Percentiles rank a stretch among this genome's conserved stretches.
phyloP scores from a whole-genome alignment of 2,888 invertebrate species.

The Apamea anceps region DNA sequence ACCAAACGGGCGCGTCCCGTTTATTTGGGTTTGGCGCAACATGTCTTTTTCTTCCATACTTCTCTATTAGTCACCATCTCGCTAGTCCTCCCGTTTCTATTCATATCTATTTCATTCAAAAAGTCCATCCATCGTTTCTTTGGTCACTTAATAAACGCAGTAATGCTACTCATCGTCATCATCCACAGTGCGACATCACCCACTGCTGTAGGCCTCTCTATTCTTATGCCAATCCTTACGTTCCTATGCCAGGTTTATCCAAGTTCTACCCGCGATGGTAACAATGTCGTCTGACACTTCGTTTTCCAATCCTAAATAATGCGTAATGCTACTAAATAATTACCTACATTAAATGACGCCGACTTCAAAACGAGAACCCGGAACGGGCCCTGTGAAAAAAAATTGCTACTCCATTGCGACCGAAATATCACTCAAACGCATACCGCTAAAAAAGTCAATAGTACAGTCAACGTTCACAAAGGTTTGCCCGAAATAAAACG shows the following conservation, averaged over 20 bases:
- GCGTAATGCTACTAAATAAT: not conserved
- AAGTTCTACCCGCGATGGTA: too few relatives aligned
- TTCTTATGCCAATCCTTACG: too few relatives aligned
- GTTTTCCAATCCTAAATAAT: too few relatives aligned
- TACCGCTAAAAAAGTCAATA: slow-evolving; percentile 10
- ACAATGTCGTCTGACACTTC: too few relatives aligned
- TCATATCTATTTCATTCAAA: not conserved
- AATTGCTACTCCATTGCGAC: not conserved
- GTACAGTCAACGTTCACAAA: slow-evolving; percentile 22
- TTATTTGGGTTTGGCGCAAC: not conserved
- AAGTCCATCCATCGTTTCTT: not conserved
- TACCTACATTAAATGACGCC: not conserved
- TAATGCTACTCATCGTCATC: not conserved
- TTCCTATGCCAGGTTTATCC: too few relatives aligned
- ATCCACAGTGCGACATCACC: too few relatives aligned
- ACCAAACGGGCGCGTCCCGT: too few relatives aligned
- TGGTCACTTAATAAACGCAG: not conserved
- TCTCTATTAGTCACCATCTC: not conserved
- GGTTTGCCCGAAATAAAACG: slow-evolving; percentile 20
- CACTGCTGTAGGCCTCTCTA: too few relatives aligned
- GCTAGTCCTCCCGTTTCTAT: too few relatives aligned
- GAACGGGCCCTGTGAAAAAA: not conserved
- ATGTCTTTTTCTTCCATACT: not conserved
- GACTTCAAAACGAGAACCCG: not conserved
- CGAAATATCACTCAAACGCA: slow-evolving; percentile 16